phyloP scores from a whole-genome alignment of 2,888 invertebrate genomes.

The Lasioglossum figueresi region DNA sequence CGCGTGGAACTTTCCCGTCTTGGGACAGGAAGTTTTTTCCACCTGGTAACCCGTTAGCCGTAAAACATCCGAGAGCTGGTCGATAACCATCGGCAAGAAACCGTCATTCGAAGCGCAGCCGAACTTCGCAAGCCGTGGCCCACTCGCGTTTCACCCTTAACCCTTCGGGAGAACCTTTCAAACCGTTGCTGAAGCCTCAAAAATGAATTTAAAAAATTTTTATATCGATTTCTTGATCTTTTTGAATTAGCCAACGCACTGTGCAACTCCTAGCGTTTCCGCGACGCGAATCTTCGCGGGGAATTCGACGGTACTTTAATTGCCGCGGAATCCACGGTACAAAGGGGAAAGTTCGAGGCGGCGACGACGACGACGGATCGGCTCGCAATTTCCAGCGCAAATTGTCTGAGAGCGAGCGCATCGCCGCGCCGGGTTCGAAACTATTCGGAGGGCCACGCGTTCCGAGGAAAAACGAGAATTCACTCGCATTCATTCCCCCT shows the following conservation, averaged over 20 bases:
- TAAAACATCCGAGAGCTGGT: slow-evolving; percentile 21
- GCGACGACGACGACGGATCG: background rate
- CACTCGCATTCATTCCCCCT: background rate
- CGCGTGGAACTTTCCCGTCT: background rate
- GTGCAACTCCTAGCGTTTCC: background rate
- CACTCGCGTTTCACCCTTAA: slow-evolving; percentile 20
- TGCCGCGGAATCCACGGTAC: background rate
- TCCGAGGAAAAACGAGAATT: background rate
- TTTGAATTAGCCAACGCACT: too few relatives aligned
- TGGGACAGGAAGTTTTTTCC: slow-evolving; percentile 2
- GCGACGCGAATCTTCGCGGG: background rate
- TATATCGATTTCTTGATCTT: background rate
- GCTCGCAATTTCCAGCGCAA: background rate
- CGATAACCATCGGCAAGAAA: slow-evolving; percentile 27
- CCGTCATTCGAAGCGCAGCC: slow-evolving; percentile 14
- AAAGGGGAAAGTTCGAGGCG: background rate
- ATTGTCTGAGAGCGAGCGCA: background rate
- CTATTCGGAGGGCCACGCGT: background rate
- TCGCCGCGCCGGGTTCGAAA: background rate
- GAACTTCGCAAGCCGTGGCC: slow-evolving; percentile 37
- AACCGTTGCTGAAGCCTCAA: background rate
- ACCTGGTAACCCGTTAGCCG: slow-evolving; percentile 18
- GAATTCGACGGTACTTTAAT: slow-evolving; percentile 7
- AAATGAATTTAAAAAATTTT: background rate
- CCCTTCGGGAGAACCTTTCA: background rate